phyloP scores from a whole-genome alignment of 2,888 invertebrate genomes.

The Aphidoletes aphidimyza region DNA sequence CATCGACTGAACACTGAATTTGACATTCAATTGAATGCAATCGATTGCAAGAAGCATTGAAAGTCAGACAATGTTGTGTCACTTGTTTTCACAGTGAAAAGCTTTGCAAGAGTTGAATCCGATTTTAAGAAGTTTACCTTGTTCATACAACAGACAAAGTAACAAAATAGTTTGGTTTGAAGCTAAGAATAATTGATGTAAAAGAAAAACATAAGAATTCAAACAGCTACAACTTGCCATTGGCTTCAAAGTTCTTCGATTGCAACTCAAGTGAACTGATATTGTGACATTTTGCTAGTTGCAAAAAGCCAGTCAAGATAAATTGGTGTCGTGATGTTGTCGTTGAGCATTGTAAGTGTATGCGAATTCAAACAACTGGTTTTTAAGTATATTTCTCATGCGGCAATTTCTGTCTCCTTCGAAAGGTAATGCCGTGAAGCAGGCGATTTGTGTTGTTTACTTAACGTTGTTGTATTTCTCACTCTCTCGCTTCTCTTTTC shows the following conservation, averaged over 20 bases:
- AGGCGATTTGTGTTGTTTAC: conserved; percentile 21
- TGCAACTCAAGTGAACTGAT: not conserved
- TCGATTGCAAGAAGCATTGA: conserved; percentile 43
- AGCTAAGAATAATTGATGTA: conserved; percentile 27
- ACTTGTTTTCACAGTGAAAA: too few relatives aligned
- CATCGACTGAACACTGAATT: too few relatives aligned
- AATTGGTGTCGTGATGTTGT: conserved; percentile 53
- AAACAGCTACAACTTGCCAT: not conserved
- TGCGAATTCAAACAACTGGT: conserved; percentile 18
- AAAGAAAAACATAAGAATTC: not conserved
- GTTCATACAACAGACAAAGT: conserved; percentile 1
- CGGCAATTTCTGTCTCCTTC: not conserved
- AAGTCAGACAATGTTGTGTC: not conserved
- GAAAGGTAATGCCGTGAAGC: not conserved
- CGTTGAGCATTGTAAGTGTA: not conserved
- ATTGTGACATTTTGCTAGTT: conserved; percentile 26
- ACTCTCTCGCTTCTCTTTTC: not conserved
- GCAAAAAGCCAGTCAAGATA: not conserved
- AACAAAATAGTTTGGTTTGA: not conserved
- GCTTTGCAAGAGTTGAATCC: not conserved
- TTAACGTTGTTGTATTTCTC: conserved; percentile 21
- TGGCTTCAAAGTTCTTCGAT: not conserved
- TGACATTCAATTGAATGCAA: conserved; percentile 29
- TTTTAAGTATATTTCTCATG: not conserved
- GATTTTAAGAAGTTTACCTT: conserved; percentile 46